These are phyloP conservation scores for Equus przewalskii DNA, from an alignment of 2,113 vertebrate genomes.

Conservation along the genomic window DNA sequence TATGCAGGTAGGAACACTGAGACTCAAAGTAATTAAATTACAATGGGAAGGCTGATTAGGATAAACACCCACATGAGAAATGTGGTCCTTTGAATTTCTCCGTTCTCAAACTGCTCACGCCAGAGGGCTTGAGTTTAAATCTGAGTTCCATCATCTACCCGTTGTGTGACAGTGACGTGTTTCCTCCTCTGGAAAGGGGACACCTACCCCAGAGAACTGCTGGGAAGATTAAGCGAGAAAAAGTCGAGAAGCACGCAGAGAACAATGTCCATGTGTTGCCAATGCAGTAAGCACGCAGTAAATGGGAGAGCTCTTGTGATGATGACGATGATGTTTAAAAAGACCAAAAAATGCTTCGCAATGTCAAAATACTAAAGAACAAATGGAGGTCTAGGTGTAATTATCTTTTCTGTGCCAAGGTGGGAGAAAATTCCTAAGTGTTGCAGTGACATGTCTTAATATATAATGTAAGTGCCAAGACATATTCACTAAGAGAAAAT, in stretches of 20 bases:
- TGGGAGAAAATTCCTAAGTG: not conserved
- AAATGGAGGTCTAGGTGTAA: not conserved
- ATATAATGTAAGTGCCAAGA: not conserved
- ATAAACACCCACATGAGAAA: not conserved
- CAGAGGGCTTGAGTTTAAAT: not conserved
- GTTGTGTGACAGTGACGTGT: not conserved
- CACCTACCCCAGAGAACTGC: not conserved
- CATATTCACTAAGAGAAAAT: constrained; percentile 14
- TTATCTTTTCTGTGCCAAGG: not conserved
- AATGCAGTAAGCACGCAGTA: not conserved
- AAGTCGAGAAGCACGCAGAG: not conserved
- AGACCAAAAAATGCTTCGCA: not conserved
- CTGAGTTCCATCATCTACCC: not conserved
- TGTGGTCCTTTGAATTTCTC: not conserved
- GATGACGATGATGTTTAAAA: not conserved
- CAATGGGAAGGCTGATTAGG: not conserved
- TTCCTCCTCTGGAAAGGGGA: not conserved
- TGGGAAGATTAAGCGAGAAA: not conserved
- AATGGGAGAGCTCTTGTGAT: not conserved
- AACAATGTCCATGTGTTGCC: not conserved
- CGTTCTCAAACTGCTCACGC: not conserved
- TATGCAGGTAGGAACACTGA: not conserved
- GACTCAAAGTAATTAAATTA: not conserved
- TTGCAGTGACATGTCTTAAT: not conserved
- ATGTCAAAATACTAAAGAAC: constrained; percentile 40